Base-by-base conservation (phyloP, 2,888 invertebrate species). In the Cephus runcator region DNA sequence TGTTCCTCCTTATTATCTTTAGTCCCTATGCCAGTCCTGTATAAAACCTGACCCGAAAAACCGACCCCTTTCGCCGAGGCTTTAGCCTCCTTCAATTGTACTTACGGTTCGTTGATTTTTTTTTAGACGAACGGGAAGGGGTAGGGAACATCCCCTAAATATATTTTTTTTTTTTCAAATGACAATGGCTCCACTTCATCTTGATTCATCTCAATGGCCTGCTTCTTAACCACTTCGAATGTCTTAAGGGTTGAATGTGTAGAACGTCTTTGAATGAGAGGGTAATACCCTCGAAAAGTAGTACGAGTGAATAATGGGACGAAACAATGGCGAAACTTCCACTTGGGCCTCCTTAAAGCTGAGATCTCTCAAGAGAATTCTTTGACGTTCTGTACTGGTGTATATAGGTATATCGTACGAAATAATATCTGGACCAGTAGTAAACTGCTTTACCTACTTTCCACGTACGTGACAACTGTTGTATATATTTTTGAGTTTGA, bases 221-320 rank as follows among this genome's bases (percentile, higher is more conserved):
- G 30, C 12, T 33, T 33, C 69, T 69, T 69, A 33, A 33, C 69
- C 69, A 33, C 69, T 30, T 69, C 11, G 69, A 30, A 15, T 6
- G 31, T 11, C 33, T 69, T 40, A 15, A 15, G 30, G 69, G 33
- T 15, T 33, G 69, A 69, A 33, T 30, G 30, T 69, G n/a, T 69
- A 12, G 69, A 69, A 69, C 69, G 69, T 69, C 69, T 69, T 69
- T 33, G 69, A 76, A 73, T 31, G 71, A 36, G 30, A 30, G 74
- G 73, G 79, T 81, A 81, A 81, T 80, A 81, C 83, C 80, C 85
- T 83, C 79, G 83, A 85, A 86, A 87, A 87, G 83, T 87, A 85
- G 87, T 81, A 82, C 87, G 81, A 87, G 87, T 85, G 87, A 86
- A 86, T 86, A 87, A 87, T 87, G 82, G 85, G 80, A 76, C 79